These are phyloP conservation scores for Spialia ferax DNA, from an alignment of 2,888 invertebrate species.

Conservation along the genomic window DNA sequence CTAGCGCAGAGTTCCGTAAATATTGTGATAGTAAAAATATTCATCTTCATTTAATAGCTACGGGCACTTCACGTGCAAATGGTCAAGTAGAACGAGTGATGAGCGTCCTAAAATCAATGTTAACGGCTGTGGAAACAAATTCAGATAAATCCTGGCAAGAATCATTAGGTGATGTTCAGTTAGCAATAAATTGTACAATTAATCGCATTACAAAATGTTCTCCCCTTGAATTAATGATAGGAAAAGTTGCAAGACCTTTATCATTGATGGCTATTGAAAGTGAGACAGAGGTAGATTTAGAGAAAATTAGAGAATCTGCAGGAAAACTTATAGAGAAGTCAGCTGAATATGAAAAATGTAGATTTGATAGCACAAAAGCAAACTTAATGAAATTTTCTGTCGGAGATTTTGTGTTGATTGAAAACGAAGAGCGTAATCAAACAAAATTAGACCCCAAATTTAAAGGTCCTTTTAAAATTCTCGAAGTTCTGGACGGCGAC, in stretches of 20 bases:
- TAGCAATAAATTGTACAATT: slow-evolving; percentile 50
- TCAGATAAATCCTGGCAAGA: slow-evolving; percentile 48
- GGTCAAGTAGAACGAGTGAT: slow-evolving; percentile 52
- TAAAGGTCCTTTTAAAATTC: slow-evolving; percentile 45
- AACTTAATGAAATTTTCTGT: slow-evolving; percentile 24
- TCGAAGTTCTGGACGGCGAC: slow-evolving; percentile 31
- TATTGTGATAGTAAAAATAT: slow-evolving; percentile 40
- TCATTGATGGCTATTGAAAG: neutral
- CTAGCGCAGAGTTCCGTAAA: slow-evolving; percentile 32
- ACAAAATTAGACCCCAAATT: slow-evolving; percentile 48
- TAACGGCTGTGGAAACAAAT: slow-evolving; percentile 42
- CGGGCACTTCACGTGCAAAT: slow-evolving; percentile 51
- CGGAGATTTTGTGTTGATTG: slow-evolving; percentile 30
- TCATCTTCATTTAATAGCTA: slow-evolving; percentile 40
- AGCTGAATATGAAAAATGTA: neutral
- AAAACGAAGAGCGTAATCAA: slow-evolving; percentile 40
- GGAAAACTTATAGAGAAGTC: neutral
- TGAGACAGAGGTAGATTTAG: neutral
- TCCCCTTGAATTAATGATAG: neutral
- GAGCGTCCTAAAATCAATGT: slow-evolving; percentile 42
- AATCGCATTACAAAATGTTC: neutral
- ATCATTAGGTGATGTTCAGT: slow-evolving; percentile 47
- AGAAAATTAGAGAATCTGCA: neutral
- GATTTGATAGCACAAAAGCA: slow-evolving; percentile 33
- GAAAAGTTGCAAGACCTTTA: slow-evolving; percentile 6